Evolutionary conservation across 2,797 vertebrate genomes (phyloP).

Genomic region (Catostomus latipinnis): DNA sequence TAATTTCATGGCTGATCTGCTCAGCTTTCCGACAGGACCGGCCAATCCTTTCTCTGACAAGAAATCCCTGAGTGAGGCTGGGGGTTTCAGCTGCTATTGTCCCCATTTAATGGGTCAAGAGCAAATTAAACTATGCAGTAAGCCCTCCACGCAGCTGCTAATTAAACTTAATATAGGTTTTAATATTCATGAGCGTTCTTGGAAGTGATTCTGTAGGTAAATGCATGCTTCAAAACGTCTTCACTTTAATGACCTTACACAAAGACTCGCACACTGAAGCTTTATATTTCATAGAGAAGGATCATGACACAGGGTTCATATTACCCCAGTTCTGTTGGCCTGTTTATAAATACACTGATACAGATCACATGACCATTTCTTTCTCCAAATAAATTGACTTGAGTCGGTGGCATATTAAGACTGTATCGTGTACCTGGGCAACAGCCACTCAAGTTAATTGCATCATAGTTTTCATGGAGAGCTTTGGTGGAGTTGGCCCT

Average conservation of each 20-base stretch:
- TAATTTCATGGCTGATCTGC: conserved; percentile 78
- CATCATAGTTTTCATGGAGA: no score
- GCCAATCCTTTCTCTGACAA: conserved; percentile 67
- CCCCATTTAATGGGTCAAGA: conserved; percentile 66
- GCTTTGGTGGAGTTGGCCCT: no score
- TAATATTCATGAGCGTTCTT: conserved; percentile 62
- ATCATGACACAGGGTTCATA: no score
- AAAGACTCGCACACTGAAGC: background rate
- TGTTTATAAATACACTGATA: no score
- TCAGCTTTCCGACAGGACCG: conserved; percentile 65
- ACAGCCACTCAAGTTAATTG: no score
- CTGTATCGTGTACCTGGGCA: no score
- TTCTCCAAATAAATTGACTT: conserved; percentile 53
- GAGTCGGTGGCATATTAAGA: conserved; percentile 45
- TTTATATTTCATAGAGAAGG: no score
- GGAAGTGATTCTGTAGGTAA: conserved; percentile 45
- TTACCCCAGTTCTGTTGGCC: no score
- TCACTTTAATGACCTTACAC: conserved; percentile 32
- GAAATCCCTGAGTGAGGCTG: conserved; percentile 57
- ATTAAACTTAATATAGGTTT: conserved; percentile 54
- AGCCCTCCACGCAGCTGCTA: conserved; percentile 52
- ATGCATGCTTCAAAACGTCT: conserved; percentile 43
- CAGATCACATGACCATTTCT: no score
- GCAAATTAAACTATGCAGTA: conserved; percentile 61
- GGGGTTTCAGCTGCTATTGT: conserved; percentile 56